Base-by-base conservation (phyloP, 2,797 vertebrate genomes). In the Ataeniobius toweri region DNA sequence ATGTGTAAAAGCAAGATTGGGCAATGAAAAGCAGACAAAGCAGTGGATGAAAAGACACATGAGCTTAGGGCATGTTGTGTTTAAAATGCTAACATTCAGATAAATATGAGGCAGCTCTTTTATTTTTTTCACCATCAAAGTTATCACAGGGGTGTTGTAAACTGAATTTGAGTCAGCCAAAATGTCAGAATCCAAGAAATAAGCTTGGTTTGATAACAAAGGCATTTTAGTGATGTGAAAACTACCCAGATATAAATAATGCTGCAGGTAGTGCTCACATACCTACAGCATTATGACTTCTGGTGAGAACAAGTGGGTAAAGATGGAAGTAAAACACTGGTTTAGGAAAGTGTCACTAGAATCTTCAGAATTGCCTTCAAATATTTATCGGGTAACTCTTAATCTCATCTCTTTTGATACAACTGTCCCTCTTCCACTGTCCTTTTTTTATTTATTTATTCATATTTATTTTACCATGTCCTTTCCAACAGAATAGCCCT, bases 121-220 rank as follows among this genome's bases (percentile, higher is more conserved):
- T 80, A 48, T 36, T 74, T 55, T 78, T 82, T 79, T 68, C 53
- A 82, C 80, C 81, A 76, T 69, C 65, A 71, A 77, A 77, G 83
- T 89, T 67, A 78, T 85, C 74, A 68, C 73, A 46, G 44, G 18
- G n/a, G 76, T 53, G 18, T 79, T 77, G 58, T 82, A 76, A 82
- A 72, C 46, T 73, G 68, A 75, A 78, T 75, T 79, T 84, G 74
- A 84, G 73, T 73, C 41, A 31, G 46, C 68, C 75, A 71, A 51
- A 83, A 46, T 3, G 70, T 81, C 70, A 74, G 46, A 36, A 36
- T 81, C 63, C 10, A 70, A 20, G 65, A 78, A 56, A 48, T 41
- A 73, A 73, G 18, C 31, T 44, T n/a, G 41, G 6, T 26, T 1
- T 31, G 41, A 12, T 22, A 20, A 7, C 10, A 16, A 39, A 65